Evolutionary conservation across 2,113 vertebrate species (phyloP).

Genomic region (Microtus montanus): DNA sequence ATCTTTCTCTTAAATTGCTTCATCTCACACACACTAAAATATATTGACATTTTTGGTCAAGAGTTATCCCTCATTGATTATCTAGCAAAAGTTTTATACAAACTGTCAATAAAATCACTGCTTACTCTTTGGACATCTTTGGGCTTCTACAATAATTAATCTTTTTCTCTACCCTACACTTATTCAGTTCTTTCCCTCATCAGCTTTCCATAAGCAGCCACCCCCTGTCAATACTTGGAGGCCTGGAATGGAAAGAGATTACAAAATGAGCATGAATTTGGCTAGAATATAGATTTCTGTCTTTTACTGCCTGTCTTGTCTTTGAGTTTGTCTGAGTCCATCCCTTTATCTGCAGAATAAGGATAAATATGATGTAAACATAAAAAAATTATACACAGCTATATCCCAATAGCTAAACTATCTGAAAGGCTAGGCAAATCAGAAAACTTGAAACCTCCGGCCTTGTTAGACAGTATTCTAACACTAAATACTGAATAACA

Average conservation of each 20-base stretch:
- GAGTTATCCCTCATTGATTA: background rate
- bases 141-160: background rate
- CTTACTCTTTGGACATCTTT: background rate
- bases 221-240: background rate
- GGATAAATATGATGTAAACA: background rate
- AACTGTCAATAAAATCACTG: background rate
- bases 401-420: background rate
- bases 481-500: background rate
- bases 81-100: background rate
- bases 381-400: background rate
- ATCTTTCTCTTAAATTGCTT: background rate
- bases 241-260: background rate
- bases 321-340: background rate
- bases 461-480: background rate
- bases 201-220: background rate
- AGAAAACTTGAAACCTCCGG: background rate
- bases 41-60: background rate
- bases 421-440: background rate
- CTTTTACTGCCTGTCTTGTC: background rate
- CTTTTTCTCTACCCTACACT: background rate
- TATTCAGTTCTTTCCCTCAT: background rate
- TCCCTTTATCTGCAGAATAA: background rate
- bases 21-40: background rate
- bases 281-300: background rate
- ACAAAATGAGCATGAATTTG: background rate